These are phyloP conservation scores for Sebastes nivosus DNA, from an alignment of 2,797 vertebrate species.

Conservation along the genomic window DNA sequence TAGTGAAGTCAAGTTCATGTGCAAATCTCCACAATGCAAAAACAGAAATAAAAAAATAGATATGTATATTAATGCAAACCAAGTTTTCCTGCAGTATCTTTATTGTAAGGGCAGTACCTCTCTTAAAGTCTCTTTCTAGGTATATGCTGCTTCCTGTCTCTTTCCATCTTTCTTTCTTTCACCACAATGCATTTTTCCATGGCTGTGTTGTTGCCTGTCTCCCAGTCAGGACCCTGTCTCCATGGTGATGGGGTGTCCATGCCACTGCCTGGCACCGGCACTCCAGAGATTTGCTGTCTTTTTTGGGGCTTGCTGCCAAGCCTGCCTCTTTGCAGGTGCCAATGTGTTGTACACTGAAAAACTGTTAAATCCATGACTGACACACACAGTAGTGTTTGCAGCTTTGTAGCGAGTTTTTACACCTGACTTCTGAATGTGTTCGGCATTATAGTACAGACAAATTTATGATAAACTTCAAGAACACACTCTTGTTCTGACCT, in stretches of 20 bases:
- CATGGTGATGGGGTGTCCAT: conserved; percentile 67
- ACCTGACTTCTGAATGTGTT: not conserved
- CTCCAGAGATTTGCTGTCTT: conserved; percentile 49
- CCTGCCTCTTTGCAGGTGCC: conserved; percentile 56
- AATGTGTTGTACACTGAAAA: conserved; percentile 29
- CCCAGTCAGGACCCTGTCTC: conserved; percentile 58
- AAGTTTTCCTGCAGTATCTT: not conserved
- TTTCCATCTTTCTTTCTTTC: not conserved
- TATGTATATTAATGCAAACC: no score
- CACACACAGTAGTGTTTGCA: conserved; percentile 17
- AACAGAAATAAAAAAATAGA: no score
- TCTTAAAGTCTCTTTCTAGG: not conserved
- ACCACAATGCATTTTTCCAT: not conserved
- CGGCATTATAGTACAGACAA: not conserved
- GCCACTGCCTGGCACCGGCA: conserved; percentile 49
- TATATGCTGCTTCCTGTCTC: not conserved
- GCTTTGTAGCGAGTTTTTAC: conserved; percentile 4
- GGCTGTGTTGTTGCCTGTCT: conserved; percentile 5
- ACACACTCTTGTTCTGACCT: rapidly evolving
- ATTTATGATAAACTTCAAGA: not conserved
- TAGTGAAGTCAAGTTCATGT: not conserved
- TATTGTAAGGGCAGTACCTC: not conserved
- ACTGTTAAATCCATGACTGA: conserved; percentile 31
- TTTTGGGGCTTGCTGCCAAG: conserved; percentile 42
- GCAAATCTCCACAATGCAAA: not conserved